phyloP scores from a whole-genome alignment of 2,113 vertebrate genomes.

The Notothenia rossii region DNA sequence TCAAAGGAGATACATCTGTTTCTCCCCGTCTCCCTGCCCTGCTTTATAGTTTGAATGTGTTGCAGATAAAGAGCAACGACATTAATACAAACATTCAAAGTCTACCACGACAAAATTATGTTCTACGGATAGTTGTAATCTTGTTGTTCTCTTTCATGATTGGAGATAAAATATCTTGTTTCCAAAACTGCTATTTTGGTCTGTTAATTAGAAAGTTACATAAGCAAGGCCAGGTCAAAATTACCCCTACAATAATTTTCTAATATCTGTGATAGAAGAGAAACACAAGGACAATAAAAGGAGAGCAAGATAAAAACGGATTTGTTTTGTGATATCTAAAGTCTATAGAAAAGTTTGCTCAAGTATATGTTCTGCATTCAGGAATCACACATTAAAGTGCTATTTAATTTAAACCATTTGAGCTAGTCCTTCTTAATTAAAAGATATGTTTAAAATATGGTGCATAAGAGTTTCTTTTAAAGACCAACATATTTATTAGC shows the following conservation, averaged over 20 bases:
- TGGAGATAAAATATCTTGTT: not conserved
- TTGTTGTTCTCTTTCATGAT: not conserved
- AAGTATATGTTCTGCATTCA: not conserved
- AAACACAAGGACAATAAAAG: not conserved
- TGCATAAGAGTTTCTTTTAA: not conserved
- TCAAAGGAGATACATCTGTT: conserved; percentile 57
- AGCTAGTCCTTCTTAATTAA: not conserved
- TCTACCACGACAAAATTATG: conserved; percentile 9
- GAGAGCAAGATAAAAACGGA: not conserved
- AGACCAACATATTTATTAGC: not conserved
- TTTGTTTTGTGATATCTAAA: not conserved
- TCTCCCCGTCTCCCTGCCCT: not conserved
- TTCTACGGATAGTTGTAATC: not conserved
- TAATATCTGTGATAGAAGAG: not conserved
- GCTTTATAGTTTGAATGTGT: conserved; percentile 7
- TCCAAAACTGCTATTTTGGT: conserved; percentile 12
- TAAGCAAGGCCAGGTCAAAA: conserved; percentile 2
- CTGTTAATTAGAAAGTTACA: conserved; percentile 10
- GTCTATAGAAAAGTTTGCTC: not conserved
- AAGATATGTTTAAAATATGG: not conserved
- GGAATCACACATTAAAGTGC: not conserved
- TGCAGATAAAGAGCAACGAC: conserved; percentile 32
- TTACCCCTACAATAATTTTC: not conserved
- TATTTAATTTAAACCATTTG: not conserved
- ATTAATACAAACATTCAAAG: conserved; percentile 12